phyloP scores from a whole-genome alignment of 2,113 vertebrate species.

The Tetrax tetrax region DNA sequence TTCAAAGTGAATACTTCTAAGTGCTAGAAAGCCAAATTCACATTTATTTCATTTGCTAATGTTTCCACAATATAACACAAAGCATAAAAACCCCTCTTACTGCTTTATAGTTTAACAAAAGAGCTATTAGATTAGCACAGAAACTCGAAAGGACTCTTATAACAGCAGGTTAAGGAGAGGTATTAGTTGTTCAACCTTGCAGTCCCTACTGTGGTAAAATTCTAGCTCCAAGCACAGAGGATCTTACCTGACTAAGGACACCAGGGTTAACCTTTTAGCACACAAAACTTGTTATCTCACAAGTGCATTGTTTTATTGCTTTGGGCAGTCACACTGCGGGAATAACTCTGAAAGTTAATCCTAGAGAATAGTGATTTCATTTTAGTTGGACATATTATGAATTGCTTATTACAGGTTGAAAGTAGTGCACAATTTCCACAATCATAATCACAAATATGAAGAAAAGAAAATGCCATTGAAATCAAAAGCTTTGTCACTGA shows the following conservation, averaged over 20 bases:
- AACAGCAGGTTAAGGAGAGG: neutral
- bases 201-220: neutral
- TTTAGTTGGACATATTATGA: neutral
- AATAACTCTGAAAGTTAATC: neutral
- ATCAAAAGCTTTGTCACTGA: neutral
- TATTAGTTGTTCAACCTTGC: neutral
- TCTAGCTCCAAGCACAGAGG: neutral
- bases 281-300: neutral
- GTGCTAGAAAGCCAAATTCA: conserved; percentile 62
- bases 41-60: conserved; percentile 66
- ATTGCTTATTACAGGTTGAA: neutral
- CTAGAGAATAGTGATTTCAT: neutral
- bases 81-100: neutral
- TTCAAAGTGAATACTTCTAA: conserved; percentile 66
- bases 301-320: neutral
- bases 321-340: neutral
- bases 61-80: conserved; percentile 40
- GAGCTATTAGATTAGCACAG: neutral
- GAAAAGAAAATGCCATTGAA: neutral
- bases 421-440: neutral
- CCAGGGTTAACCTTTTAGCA: neutral
- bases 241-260: neutral
- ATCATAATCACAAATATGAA: neutral
- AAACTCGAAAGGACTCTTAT: neutral
- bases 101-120: conserved; percentile 33